These are phyloP conservation scores for Crocidura indochinensis DNA, from an alignment of 2,797 vertebrate species.

Conservation along the genomic window DNA sequence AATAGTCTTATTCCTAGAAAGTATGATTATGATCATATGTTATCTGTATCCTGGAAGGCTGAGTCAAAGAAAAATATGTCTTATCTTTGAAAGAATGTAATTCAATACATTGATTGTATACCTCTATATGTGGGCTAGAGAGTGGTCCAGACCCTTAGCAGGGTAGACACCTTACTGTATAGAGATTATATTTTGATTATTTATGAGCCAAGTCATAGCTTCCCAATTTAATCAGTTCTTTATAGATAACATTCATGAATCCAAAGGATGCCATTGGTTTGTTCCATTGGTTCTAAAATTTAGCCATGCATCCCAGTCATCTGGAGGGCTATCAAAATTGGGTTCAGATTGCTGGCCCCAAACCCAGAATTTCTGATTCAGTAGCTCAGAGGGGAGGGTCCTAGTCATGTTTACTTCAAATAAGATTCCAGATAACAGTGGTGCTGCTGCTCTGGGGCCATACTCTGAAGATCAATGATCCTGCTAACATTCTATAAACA, in stretches of 20 bases:
- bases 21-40: constrained; percentile 13
- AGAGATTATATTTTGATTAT: constrained; percentile 50
- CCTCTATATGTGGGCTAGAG: not conserved
- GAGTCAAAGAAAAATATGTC: constrained; percentile 29
- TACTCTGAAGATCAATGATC: not conserved
- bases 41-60: constrained; percentile 46
- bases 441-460: not conserved
- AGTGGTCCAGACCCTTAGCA: not conserved
- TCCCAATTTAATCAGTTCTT: constrained; percentile 22
- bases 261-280: constrained; percentile 12
- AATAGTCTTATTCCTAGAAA: constrained; percentile 65
- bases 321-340: not conserved
- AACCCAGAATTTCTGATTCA: not conserved
- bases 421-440: not conserved
- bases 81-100: constrained; percentile 14
- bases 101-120: not conserved
- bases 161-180: not conserved
- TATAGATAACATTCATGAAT: not conserved
- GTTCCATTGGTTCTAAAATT: not conserved
- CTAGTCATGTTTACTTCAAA: not conserved
- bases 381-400: not conserved
- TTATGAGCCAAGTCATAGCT: not conserved
- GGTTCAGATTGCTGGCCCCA: not conserved
- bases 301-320: not conserved
- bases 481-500: not conserved